Base-by-base conservation (phyloP, 2,113 vertebrate species). In the Oncorhynchus masou region DNA sequence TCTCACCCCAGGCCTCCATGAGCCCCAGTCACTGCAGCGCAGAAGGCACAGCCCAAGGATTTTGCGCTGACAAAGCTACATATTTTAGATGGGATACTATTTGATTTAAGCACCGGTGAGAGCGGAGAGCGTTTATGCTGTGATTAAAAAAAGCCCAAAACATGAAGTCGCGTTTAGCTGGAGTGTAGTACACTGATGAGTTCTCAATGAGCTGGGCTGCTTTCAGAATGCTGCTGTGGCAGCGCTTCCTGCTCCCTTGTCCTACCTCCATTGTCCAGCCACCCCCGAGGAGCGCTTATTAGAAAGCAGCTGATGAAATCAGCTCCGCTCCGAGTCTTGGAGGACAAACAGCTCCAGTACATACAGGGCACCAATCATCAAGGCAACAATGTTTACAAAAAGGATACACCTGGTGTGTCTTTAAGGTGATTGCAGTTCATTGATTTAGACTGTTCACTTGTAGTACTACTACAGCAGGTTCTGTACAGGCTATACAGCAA, bases 21-120 rank as follows among this genome's bases (percentile, higher is more conserved):
- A 54, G 16, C 51, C 12, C 16, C 51, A 13, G 51, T 54, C 24
- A 22, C 60, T 64, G 60, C 60, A 64, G 60, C 5, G 4, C 16
- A 19, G 51, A 19, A 54, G 51, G 3, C 16, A 54, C 5, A 54
- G 3, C 16, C 51, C 51, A 51, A 51, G 15, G 12, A 13, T 15
- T 51, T 16, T 51, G 59, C 59, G 0, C 59, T 8, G 59, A 20
- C 59, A n/a, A 83, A 70, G 39, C 27, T 67, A 45, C 12, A 1
- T 66, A 65, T 83, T 48, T 74, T 79, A 62, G 22, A 54, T 4
- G 15, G 39, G 9, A 45, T 15, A 79, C 49, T n/a, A 22, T 81
- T 78, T 79, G 77, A 84, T 75, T 78, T 86, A 13, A 78, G 24
- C 9, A 74, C 69, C 6, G 1, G 39, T 71, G 71, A 68, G 82